phyloP scores from a whole-genome alignment of 2,888 invertebrate genomes.

The Octonoba sinensis region DNA sequence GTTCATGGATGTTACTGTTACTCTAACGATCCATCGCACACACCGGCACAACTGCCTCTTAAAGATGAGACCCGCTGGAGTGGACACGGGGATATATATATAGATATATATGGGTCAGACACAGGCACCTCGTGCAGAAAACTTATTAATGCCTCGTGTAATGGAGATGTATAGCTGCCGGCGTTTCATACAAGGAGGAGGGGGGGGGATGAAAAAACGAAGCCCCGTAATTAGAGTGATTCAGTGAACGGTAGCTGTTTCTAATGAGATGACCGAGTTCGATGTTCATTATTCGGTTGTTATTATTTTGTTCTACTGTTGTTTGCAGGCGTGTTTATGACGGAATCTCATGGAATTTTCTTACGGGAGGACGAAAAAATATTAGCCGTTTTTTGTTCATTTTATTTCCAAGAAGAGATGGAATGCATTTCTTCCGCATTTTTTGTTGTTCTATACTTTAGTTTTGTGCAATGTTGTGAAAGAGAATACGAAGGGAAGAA shows the following conservation, averaged over 20 bases:
- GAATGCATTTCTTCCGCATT: too few species aligned
- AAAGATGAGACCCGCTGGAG: slow-evolving; percentile 55
- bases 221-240: slow-evolving; percentile 57
- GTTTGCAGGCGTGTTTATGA: too few species aligned
- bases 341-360: too few species aligned
- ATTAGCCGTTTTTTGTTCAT: too few species aligned
- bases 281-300: slow-evolving; percentile 59
- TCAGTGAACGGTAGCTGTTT: slow-evolving; percentile 56
- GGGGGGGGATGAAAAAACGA: slow-evolving; percentile 1
- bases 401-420: too few species aligned
- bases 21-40: slow-evolving; percentile 57
- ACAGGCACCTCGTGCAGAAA: slow-evolving; percentile 58
- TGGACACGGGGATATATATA: slow-evolving; percentile 28
- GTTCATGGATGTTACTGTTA: slow-evolving; percentile 44
- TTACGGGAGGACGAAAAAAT: too few species aligned
- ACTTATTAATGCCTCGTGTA: slow-evolving; percentile 57
- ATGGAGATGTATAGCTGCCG: slow-evolving; percentile 48
- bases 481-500: too few species aligned
- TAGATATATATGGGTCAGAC: not conserved
- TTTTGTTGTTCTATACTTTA: too few species aligned
- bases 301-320: slow-evolving; percentile 23
- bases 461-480: too few species aligned
- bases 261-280: slow-evolving; percentile 52
- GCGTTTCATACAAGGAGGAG: not conserved
- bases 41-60: slow-evolving; percentile 42